These are phyloP conservation scores for Thalassarche chlororhynchos DNA, from an alignment of 2,113 vertebrate genomes.

Conservation along the genomic window DNA sequence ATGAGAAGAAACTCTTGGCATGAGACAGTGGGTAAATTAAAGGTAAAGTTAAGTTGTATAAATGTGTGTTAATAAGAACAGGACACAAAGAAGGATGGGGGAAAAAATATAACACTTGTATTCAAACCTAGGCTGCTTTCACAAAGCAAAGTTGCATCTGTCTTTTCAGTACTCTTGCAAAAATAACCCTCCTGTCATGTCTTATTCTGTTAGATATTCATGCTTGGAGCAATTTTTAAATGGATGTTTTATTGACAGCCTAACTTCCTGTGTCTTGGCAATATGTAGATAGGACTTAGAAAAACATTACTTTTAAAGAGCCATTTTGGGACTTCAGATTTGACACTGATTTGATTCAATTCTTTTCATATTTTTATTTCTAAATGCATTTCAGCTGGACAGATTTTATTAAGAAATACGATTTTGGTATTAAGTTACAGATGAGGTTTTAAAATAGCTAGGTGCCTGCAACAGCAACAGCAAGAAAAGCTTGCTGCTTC, in stretches of 20 bases:
- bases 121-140: neutral
- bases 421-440: neutral
- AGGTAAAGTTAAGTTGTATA: neutral
- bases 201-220: slow-evolving; percentile 19
- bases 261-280: neutral
- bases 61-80: neutral
- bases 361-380: neutral
- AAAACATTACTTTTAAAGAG: neutral
- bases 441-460: neutral
- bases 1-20: neutral
- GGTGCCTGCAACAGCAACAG: neutral
- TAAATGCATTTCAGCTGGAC: neutral
- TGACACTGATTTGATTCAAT: neutral
- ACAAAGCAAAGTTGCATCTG: neutral
- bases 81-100: neutral
- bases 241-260: neutral
- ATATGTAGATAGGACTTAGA: neutral
- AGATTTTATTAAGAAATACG: neutral
- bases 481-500: neutral
- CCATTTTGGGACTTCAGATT: neutral
- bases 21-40: neutral
- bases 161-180: slow-evolving; percentile 7
- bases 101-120: neutral
- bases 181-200: neutral
- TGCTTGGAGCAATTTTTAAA: slow-evolving; percentile 5